phyloP scores from a whole-genome alignment of 1,140 invertebrate species.

The Ectropis grisescens region DNA sequence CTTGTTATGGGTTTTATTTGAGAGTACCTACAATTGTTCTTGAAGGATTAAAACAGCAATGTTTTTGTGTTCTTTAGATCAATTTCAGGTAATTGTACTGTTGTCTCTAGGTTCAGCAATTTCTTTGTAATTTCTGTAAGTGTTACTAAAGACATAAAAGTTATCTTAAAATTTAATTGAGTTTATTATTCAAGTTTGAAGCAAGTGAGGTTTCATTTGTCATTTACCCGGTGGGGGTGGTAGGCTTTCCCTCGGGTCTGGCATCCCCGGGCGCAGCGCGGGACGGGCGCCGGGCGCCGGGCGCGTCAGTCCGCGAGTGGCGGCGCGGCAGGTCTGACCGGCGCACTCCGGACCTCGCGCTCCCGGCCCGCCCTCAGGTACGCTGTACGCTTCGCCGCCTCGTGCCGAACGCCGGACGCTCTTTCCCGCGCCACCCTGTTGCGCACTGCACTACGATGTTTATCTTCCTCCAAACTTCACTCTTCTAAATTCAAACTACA shows the following conservation, averaged over 20 bases:
- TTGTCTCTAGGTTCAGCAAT: too few relatives aligned
- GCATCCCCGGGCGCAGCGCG: conserved; percentile 29
- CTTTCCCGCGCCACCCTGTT: conserved; percentile 46
- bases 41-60: too few relatives aligned
- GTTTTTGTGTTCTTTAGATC: background rate
- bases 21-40: too few relatives aligned
- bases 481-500: conserved; percentile 18
- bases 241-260: conserved; percentile 6
- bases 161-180: too few relatives aligned
- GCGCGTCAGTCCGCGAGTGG: conserved; percentile 47
- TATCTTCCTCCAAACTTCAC: conserved; percentile 30
- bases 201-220: too few relatives aligned
- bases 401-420: too few relatives aligned
- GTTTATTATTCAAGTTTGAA: background rate
- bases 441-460: conserved; percentile 57
- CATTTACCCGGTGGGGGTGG: too few relatives aligned
- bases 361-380: conserved; percentile 46
- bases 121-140: too few relatives aligned
- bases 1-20: too few relatives aligned
- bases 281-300: conserved; percentile 17
- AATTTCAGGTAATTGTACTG: too few relatives aligned
- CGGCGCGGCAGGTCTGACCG: conserved; percentile 34
- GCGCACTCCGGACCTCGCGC: conserved; percentile 30
- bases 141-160: background rate
- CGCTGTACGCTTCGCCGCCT: conserved; percentile 16